Base-by-base conservation (phyloP, 2,888 invertebrate species). In the Mesoligia furuncula region DNA sequence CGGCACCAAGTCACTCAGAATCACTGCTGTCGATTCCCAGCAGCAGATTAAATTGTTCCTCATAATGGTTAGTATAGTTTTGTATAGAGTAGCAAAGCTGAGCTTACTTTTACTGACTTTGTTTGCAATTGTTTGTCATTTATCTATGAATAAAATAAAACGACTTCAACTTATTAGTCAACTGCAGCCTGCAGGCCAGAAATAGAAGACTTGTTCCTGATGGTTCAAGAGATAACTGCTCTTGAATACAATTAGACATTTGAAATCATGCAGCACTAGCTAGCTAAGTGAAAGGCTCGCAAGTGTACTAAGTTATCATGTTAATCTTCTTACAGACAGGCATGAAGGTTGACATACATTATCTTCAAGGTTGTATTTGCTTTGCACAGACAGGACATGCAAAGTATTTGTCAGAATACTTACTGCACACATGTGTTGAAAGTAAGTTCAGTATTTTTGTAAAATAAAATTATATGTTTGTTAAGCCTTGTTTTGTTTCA, bases 41-140 rank as follows among this genome's bases (percentile, higher is more conserved):
- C 98, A 98, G 65, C 98, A 98, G 90, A 97, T 99, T 82, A 98
- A 98, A 95, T 98, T 99, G 85, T 99, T 98, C 93, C 97, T 99
- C 75, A 97, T 99, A 67, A 98, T 98, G 98, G 98, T 98, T 89
- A 95, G 96, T 80, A 59, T 51, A 15, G 2, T 48, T 20, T 67
- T 13, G 1, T n/a, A 27, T 51, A n/a, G 17, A 20, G 7, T 17
- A 54, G 42, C 11, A 42, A 68, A 64, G 13, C 2, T 31, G 48
- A 51, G 17, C 39, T n/a, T 74, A n/a, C 13, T 42, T 4, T 57
- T 42, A n/a, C 31, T 39, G 27, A 24, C 20, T n/a, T n/a, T n/a
- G n/a, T n/a, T n/a, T n/a, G n/a, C n/a, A n/a, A n/a, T n/a, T n/a
- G n/a, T n/a, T n/a, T n/a, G n/a, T n/a, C 11, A 48, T 67, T 39